Base-by-base conservation (phyloP, 2,797 vertebrate species). In the Taenioides sp. region DNA sequence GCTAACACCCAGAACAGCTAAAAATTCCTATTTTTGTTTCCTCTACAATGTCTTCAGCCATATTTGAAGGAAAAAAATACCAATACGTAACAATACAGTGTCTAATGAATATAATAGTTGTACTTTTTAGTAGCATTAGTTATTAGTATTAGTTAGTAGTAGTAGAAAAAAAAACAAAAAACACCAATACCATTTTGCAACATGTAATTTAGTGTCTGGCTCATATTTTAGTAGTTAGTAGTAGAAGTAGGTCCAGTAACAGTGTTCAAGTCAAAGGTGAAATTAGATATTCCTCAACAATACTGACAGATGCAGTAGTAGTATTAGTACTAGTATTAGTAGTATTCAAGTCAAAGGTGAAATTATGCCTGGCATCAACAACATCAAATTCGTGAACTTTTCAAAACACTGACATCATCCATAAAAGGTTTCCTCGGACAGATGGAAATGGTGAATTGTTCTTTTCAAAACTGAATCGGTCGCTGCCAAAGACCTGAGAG, bases 401-500 rank as follows among this genome's bases (percentile, higher is more conserved):
- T 43, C 40, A 16, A 43, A 34, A 58, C 23, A 14, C 2, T 16
- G 14, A 27, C 58, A 59, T 20, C 57, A 54, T 1, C 34, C 9
- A 10, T 34, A 37, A 34, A 34, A 55, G 14, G 28, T 23, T 57
- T 40, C 11, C 25, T 23, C 28, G 54, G 31, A 67, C 66, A 57
- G 28, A 27, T 54, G 65, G 11, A 37, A 31, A 54, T 14, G 20
- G 65, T 52, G 50, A 54, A 67, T 67, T 31, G 47, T 52, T 52
- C 47, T 52, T 20, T 37, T 55, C 66, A 37, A 14, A 54, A 37
- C n/a, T 18, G 34, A 57, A 52, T 11, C 5, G 7, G 28, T 16
- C 50, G 12, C 1, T 20, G 65, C 65, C 65, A 55, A 55, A 67
- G 49, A 67, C 66, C 52, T 67, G 50, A 22, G n/a, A n/a, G 50